Conservation (phyloP, 1,140 invertebrate species). For the Dolichoris vasculosae region DNA sequence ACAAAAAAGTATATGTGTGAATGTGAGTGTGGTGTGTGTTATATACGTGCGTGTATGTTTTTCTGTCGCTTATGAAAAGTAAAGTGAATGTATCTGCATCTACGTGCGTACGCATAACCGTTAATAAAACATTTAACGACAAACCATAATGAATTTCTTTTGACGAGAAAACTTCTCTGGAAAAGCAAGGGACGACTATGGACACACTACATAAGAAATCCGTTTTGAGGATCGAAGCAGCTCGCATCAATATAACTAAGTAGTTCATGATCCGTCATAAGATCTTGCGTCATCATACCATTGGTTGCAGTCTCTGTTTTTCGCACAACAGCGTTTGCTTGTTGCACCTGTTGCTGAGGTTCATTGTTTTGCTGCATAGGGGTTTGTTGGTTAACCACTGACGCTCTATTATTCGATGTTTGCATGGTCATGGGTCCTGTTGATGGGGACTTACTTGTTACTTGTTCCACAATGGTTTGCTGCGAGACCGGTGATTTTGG, state of each 20-base stretch:
- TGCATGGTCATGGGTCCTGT: constrained; percentile 57
- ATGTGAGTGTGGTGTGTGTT: background rate
- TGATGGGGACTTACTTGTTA: constrained; percentile 65
- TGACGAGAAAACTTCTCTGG: background rate
- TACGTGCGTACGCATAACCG: background rate
- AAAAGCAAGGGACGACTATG: background rate
- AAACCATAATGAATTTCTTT: background rate
- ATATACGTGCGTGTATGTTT: too few species aligned
- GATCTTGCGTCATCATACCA: constrained; percentile 79
- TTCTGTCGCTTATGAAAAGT: background rate
- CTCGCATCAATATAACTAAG: constrained; percentile 90
- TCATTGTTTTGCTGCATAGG: constrained; percentile 63
- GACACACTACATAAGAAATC: constrained; percentile 69
- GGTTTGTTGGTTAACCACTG: constrained; percentile 53
- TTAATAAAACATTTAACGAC: constrained; percentile 38
- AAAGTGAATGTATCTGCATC: background rate
- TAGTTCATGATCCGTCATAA: constrained; percentile 89
- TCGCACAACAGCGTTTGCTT: constrained; percentile 58
- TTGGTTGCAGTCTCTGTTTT: constrained; percentile 65
- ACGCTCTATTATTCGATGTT: constrained; percentile 30
- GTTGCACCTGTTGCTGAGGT: constrained; percentile 54
- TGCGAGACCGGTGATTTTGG: constrained; percentile 68
- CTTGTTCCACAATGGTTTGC: constrained; percentile 69
- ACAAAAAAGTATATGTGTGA: background rate
- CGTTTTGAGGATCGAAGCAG: constrained; percentile 82